Conservation (phyloP, 2,797 vertebrate genomes). For the Chromobotia macracanthus region DNA sequence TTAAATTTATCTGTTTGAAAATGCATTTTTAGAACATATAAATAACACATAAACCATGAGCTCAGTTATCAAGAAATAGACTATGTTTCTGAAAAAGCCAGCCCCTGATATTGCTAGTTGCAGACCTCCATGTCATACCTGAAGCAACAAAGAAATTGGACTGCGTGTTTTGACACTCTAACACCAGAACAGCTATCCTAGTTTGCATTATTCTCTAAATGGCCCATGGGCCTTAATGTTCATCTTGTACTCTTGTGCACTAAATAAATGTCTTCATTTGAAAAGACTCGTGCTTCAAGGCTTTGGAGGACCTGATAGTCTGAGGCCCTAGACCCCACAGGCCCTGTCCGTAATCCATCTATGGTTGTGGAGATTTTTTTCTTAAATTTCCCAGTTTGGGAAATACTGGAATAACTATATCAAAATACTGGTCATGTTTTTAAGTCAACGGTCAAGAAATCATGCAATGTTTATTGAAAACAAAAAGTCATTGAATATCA, state of each 20-base stretch:
- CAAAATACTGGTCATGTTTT: neutral
- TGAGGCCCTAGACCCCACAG: neutral
- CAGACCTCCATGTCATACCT: neutral
- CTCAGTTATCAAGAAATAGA: neutral
- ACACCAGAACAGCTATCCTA: neutral
- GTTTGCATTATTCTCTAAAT: neutral
- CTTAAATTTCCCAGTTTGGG: neutral
- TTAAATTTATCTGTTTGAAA: neutral
- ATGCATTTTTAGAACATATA: neutral
- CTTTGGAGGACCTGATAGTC: no score
- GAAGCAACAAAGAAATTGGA: neutral
- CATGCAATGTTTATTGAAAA: neutral
- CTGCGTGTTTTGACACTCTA: neutral
- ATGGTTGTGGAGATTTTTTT: no score
- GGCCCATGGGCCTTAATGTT: neutral
- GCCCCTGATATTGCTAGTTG: neutral
- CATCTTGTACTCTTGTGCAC: neutral
- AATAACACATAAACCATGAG: neutral
- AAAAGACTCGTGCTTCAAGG: no score
- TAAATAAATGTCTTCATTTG: neutral
- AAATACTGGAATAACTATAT: neutral
- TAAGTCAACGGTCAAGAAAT: no score
- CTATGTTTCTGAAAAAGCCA: neutral
- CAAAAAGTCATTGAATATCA: neutral
- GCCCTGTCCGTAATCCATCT: neutral